A percentile compares a stretch with the other conserved stretches of the same genome.
Evolutionary conservation across 2,888 invertebrate species (phyloP).

Genomic region (Idaea dimidiata): DNA sequence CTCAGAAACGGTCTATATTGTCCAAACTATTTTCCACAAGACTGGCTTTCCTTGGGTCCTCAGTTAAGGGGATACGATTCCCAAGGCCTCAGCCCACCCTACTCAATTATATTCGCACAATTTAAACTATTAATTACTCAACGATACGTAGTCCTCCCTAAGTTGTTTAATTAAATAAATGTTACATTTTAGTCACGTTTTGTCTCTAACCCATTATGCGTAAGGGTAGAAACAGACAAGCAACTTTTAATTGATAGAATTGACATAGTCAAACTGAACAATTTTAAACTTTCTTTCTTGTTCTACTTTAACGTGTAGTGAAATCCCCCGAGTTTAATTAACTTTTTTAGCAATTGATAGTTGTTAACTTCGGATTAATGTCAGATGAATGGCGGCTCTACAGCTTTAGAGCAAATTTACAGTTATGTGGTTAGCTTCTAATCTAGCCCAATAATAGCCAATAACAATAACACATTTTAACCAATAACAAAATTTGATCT

Average conservation of each 20-base stretch:
- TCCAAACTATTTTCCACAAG: not conserved
- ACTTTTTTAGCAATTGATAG: no score
- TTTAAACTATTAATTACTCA: slow-evolving; percentile 1
- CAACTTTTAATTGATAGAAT: not conserved
- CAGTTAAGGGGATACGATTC: not conserved
- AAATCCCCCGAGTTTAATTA: no score
- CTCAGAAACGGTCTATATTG: not conserved
- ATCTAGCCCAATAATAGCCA: no score
- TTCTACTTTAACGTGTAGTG: no score
- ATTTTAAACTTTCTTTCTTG: no score
- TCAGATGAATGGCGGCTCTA: no score
- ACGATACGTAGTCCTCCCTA: not conserved
- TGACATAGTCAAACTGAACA: not conserved
- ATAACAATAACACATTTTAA: no score
- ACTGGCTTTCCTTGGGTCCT: not conserved
- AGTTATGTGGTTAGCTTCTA: no score
- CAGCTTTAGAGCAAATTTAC: no score
- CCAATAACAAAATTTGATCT: no score
- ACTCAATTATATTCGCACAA: slow-evolving; percentile 1
- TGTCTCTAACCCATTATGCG: not conserved
- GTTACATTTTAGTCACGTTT: not conserved
- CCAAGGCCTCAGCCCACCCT: not conserved
- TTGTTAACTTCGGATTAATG: no score
- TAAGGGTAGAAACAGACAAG: not conserved
- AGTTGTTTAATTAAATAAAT: not conserved